Percentiles rank a stretch among this genome's conserved stretches.
These are phyloP conservation scores for Hyles lineata DNA, from an alignment of 2,888 invertebrate species.

Conservation along the genomic window DNA sequence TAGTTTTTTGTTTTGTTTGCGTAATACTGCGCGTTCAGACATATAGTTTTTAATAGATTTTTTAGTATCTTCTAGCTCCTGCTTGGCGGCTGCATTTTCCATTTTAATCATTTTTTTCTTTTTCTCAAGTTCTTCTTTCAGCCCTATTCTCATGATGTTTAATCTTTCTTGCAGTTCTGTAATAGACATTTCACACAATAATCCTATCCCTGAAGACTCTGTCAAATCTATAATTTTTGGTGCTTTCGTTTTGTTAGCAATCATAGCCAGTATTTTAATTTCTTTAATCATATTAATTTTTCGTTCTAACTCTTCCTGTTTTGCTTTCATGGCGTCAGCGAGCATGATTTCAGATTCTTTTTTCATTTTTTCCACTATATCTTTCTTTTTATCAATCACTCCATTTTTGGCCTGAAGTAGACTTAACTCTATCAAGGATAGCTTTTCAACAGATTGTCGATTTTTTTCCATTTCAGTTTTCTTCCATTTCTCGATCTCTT, in stretches of 20 bases:
- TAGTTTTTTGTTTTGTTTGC: slow-evolving; percentile 61
- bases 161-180: slow-evolving; percentile 86
- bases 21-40: slow-evolving; percentile 58
- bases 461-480: slow-evolving; percentile 77
- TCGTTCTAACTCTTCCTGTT: slow-evolving; percentile 80
- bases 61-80: slow-evolving; percentile 77
- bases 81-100: slow-evolving; percentile 72
- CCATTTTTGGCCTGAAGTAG: slow-evolving; percentile 64
- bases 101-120: slow-evolving; percentile 75
- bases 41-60: slow-evolving; percentile 69
- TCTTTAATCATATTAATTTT: slow-evolving; percentile 79
- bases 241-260: slow-evolving; percentile 79
- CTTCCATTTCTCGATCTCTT: slow-evolving; percentile 82
- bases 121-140: slow-evolving; percentile 81
- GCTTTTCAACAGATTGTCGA: slow-evolving; percentile 73
- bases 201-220: slow-evolving; percentile 83
- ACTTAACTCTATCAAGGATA: slow-evolving; percentile 63
- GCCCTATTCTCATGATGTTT: slow-evolving; percentile 73
- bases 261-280: slow-evolving; percentile 75
- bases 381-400: slow-evolving; percentile 60
- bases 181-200: slow-evolving; percentile 87
- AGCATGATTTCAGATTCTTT: slow-evolving; percentile 63
- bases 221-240: slow-evolving; percentile 85
- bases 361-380: slow-evolving; percentile 62
- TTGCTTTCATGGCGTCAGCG: slow-evolving; percentile 69